A percentile compares a stretch with the other conserved stretches of the same genome.
These are phyloP conservation scores for Beris chalybata DNA, from an alignment of 2,888 invertebrate genomes.

Conservation along the genomic window DNA sequence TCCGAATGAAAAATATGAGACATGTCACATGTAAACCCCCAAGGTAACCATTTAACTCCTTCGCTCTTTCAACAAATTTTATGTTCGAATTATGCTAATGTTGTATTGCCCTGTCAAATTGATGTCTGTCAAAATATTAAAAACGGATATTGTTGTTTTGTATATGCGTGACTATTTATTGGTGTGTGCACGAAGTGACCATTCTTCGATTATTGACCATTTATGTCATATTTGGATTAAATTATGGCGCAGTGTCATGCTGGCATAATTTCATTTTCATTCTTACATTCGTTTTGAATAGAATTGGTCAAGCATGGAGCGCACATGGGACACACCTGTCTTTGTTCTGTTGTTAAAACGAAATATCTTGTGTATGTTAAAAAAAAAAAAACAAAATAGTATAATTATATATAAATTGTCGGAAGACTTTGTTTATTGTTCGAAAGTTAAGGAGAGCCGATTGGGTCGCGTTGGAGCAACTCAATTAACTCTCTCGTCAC, in stretches of 20 bases:
- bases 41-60: conserved; percentile 12
- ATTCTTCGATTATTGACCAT: conserved; percentile 33
- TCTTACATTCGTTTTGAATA: conserved; percentile 11
- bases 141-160: conserved; percentile 18
- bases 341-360: conserved; percentile 14
- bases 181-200: conserved; percentile 1
- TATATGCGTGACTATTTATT: conserved; percentile 8
- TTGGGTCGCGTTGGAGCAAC: conserved; percentile 2
- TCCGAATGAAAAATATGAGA: conserved; percentile 23
- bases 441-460: not conserved
- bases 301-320: conserved; percentile 13
- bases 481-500: conserved; percentile 17
- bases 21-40: conserved; percentile 6
- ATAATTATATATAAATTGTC: not conserved
- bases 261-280: conserved; percentile 25
- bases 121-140: conserved; percentile 29
- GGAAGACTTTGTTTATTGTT: not conserved
- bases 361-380: not conserved
- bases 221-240: conserved; percentile 33
- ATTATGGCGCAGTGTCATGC: conserved; percentile 33
- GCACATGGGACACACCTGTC: conserved; percentile 20
- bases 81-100: conserved; percentile 31
- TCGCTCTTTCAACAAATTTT: conserved; percentile 13
- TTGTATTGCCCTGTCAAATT: conserved; percentile 4
- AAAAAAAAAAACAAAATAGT: not conserved